A percentile compares a stretch with the other conserved stretches of the same genome.
phyloP scores from a whole-genome alignment of 2,888 invertebrate species.

The Adela reaumurella region DNA sequence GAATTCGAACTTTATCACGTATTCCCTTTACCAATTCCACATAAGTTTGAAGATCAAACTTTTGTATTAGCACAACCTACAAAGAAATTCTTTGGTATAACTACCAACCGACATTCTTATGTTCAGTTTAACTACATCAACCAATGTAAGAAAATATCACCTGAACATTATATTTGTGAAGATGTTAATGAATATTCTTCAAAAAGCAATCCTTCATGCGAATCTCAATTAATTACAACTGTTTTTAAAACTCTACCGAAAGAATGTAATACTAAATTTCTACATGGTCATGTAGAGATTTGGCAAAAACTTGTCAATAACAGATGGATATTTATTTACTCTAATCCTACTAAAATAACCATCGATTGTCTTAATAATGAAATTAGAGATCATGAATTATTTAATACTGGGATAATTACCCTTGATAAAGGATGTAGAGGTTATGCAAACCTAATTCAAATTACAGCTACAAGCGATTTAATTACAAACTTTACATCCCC shows the following conservation, averaged over 20 bases:
- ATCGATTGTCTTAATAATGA: background rate
- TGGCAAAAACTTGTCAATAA: constrained; percentile 5
- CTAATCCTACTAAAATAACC: constrained; percentile 3
- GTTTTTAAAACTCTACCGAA: constrained; percentile 2
- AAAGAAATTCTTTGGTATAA: constrained; percentile 3
- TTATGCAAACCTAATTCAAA: constrained; percentile 5
- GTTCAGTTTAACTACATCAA: constrained; percentile 4
- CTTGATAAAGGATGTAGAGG: constrained; percentile 6
- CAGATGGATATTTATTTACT: constrained; percentile 4
- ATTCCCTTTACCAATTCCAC: constrained; percentile 3
- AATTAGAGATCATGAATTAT: background rate
- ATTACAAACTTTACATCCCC: constrained; percentile 6
- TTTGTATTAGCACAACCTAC: constrained; percentile 3
- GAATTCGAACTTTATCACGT: constrained; percentile 5
- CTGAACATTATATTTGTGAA: constrained; percentile 5
- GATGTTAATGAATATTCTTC: constrained; percentile 6
- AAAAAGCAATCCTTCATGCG: background rate
- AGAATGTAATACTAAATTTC: constrained; percentile 3
- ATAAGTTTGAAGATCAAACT: constrained; percentile 1
- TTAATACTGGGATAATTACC: constrained; percentile 1
- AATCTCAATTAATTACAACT: constrained; percentile 1
- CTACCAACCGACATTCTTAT: constrained; percentile 5
- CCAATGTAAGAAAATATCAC: constrained; percentile 2
- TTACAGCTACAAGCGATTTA: constrained; percentile 3
- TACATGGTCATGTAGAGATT: constrained; percentile 4